Evolutionary conservation across 64 coral and sea anemone genomes (phyloP), one percentile per base, ranked within the genome.

Genomic region (Pocillopora verrucosa): DNA sequence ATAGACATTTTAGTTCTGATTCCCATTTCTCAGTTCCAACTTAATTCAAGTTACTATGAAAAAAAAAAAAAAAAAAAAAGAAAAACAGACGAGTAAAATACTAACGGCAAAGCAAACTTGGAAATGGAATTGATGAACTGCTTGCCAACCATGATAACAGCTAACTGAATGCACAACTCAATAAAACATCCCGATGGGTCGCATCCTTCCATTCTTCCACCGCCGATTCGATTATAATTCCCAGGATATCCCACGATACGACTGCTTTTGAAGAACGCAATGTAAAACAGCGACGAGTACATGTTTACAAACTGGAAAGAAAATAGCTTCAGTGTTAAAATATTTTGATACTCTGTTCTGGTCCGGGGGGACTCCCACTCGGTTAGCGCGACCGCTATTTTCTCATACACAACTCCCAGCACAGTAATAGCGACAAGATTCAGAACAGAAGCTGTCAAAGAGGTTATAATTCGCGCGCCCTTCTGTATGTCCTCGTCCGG

Each of bases 81-180:
- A 7, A 15, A n/a, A 11, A 26, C 22, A 2, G 13, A 34, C 70
- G 69, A 17, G 38, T 36, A 13, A 24, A 75, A 5, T 70, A 97
- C 97, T 99, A 91, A 99, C 97, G 97, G 97, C n/a, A 93, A 56
- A 61, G 92, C 88, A 95, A 99, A 95, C 65, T 99, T 95, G 76
- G 89, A 80, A 13, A 93, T 41, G 2, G 87, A 83, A 60, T 76
- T 76, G 20, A 95, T 90, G 35, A 93, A 79, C 75, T 99, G 97
- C 72, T 99, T 99, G 35, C 97, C 97, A 78, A 95, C 79, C 84
- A 99, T 92, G 22, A 99, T 99, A 38, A 95, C 93, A 60, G 88
- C 93, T 75, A 99, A 61, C 26, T 99, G 97, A 74, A 99, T 99
- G 69, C 97, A 99, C n/a, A 99, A 80, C 59, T 99, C 97, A 56